phyloP scores from a whole-genome alignment of 2,797 vertebrate species.

The Mormyrops attenuatus region DNA sequence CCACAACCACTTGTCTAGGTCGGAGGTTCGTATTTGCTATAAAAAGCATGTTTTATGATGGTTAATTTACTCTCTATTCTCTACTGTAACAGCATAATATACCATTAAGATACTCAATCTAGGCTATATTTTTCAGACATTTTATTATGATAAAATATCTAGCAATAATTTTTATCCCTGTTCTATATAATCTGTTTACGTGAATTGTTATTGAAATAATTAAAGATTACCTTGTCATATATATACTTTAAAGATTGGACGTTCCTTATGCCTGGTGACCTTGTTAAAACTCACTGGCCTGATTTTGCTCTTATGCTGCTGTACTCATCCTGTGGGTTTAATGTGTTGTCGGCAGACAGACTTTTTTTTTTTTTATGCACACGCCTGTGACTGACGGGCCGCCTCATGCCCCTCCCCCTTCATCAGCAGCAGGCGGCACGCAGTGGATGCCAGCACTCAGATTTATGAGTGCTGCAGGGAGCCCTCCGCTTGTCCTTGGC shows the following conservation, averaged over 20 bases:
- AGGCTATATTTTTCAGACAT: not conserved
- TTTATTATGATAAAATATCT: not conserved
- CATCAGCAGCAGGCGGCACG: slow-evolving; percentile 21
- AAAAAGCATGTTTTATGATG: not conserved
- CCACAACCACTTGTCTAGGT: not conserved
- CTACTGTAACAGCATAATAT: not conserved
- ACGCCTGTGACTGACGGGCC: not conserved
- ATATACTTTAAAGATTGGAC: not conserved
- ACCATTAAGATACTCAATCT: not conserved
- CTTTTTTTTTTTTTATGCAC: not conserved
- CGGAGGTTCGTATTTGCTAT: not conserved
- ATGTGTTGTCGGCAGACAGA: not conserved
- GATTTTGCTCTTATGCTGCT: not conserved
- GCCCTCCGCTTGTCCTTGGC: slow-evolving; percentile 28
- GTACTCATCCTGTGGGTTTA: not conserved
- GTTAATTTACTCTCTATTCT: not conserved
- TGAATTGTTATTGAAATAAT: not conserved
- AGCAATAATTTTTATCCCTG: not conserved
- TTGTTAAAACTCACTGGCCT: not conserved
- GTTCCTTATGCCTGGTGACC: not conserved
- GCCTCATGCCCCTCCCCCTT: not conserved
- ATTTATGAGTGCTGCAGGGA: slow-evolving; percentile 40
- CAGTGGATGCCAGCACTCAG: slow-evolving; percentile 17
- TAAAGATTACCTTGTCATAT: not conserved
- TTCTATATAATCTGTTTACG: not conserved